Base-by-base conservation (phyloP, 2,113 vertebrate species). In the Thunnus maccoyii region DNA sequence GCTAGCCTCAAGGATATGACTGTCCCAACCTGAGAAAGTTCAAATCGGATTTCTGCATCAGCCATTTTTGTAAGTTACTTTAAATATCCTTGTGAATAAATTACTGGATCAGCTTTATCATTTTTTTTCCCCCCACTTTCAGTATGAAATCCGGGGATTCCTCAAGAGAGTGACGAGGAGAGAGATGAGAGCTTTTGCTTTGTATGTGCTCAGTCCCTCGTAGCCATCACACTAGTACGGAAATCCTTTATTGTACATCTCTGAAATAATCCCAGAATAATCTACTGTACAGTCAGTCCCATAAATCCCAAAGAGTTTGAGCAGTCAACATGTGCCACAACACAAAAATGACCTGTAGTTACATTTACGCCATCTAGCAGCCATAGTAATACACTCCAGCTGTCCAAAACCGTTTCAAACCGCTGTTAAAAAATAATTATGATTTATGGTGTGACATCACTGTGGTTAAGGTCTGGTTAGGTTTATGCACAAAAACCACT, bases 1-100 rank as follows among this genome's bases (percentile, higher is more conserved):
- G 88, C 83, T 5, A 61, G 89, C 79, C 81, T 71, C 14, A 46
- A 78, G 86, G 88, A 85, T 54, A 77, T 51, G 69, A 76, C 78
- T 58, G 72, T 72, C 74, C 67, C 72, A 67, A 60, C 83, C 74
- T 83, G 72, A 74, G 6, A 72, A 68, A 68, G 30, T 66, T 86
- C 16, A 70, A 76, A 57, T 78, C 41, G 0, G 52, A 76, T 64
- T 22, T 75, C 27, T 58, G 55, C 57, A 62, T 41, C 70, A 75
- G 50, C 69, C 22, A 64, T 48, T 71, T 76, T 27, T 54, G 4
- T 4, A 52, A 44, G 11, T 27, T 18, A 16, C 61, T 77, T 80
- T 55, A 69, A 73, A 76, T 76, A 78, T 72, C 25, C 46, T 4
- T 46, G 17, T 72, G 50, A 70, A 89, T 74, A 62, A 54, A 82